These are phyloP conservation scores for Gopherus evgoodei DNA, from an alignment of 2,113 vertebrate genomes.

Conservation along the genomic window DNA sequence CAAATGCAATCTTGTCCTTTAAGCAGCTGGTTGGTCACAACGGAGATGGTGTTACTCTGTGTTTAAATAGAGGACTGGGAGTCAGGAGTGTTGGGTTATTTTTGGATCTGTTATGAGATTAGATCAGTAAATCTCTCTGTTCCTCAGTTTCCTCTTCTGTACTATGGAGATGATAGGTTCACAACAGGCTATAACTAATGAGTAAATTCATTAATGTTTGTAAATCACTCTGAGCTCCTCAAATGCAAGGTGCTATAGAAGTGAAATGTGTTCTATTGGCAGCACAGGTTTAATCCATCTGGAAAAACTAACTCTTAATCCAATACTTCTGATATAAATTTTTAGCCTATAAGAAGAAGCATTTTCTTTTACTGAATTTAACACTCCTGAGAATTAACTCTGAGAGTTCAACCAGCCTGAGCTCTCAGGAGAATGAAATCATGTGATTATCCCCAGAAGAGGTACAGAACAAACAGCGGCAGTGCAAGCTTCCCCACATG, in stretches of 20 bases:
- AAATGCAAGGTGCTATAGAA: neutral
- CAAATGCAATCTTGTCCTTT: neutral
- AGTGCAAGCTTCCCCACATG: neutral
- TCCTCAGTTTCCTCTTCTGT: neutral
- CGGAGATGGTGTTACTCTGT: neutral
- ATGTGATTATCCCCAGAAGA: fast-evolving
- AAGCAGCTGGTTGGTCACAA: neutral
- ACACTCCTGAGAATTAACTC: neutral
- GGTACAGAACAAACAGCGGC: neutral
- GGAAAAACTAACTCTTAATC: neutral
- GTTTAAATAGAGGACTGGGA: neutral
- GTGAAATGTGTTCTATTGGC: neutral
- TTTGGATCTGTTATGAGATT: neutral
- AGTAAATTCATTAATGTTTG: neutral
- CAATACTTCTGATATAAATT: neutral
- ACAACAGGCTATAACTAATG: neutral
- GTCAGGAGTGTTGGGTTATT: neutral
- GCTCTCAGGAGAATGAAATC: neutral
- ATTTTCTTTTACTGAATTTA: neutral
- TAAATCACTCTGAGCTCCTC: fast-evolving
- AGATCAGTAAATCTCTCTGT: neutral
- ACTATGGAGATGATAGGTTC: neutral
- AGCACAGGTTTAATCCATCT: neutral
- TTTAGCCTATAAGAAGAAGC: neutral
- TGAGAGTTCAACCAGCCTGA: neutral